These are phyloP conservation scores for Elymnias hypermnestra DNA, from an alignment of 1,140 invertebrate species.

Conservation along the genomic window DNA sequence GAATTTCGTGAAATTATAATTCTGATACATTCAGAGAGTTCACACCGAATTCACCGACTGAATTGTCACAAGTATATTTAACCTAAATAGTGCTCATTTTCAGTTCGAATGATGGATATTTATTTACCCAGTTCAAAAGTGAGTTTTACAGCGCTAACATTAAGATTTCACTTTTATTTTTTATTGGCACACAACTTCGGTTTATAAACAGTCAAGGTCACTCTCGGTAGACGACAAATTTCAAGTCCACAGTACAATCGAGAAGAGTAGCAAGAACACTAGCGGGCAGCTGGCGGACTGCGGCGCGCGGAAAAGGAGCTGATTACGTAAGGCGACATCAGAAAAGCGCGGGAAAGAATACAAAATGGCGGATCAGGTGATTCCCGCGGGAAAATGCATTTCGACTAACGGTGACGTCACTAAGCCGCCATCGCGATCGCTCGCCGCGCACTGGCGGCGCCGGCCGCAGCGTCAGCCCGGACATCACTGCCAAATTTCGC, in stretches of 20 bases:
- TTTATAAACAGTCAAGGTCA: constrained; percentile 34
- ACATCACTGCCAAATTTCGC: constrained; percentile 62
- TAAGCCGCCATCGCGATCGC: constrained; percentile 26
- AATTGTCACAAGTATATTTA: no score
- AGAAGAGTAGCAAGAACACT: constrained; percentile 5
- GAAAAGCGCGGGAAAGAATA: constrained; percentile 24
- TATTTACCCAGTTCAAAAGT: constrained; percentile 13
- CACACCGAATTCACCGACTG: no score
- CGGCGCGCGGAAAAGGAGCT: constrained; percentile 24
- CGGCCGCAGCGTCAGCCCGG: constrained; percentile 35
- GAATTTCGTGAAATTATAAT: no score
- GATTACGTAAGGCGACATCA: constrained; percentile 28
- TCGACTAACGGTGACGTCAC: constrained; percentile 40
- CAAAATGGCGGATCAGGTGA: constrained; percentile 37
- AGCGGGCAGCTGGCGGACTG: constrained; percentile 4
- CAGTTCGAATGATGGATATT: no score
- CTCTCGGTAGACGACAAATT: constrained; percentile 23
- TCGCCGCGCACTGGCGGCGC: constrained; percentile 34
- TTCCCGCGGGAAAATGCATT: constrained; percentile 46
- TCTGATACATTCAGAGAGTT: no score
- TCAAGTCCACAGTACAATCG: constrained; percentile 18
- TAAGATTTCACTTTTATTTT: constrained; percentile 36
- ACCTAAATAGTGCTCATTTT: no score
- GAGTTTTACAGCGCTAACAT: constrained; percentile 16
- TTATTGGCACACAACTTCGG: constrained; percentile 24